A percentile compares a stretch with the other conserved stretches of the same genome.
Evolutionary conservation across 2,888 invertebrate species (phyloP).

Genomic region (Osmoderma eremita): DNA sequence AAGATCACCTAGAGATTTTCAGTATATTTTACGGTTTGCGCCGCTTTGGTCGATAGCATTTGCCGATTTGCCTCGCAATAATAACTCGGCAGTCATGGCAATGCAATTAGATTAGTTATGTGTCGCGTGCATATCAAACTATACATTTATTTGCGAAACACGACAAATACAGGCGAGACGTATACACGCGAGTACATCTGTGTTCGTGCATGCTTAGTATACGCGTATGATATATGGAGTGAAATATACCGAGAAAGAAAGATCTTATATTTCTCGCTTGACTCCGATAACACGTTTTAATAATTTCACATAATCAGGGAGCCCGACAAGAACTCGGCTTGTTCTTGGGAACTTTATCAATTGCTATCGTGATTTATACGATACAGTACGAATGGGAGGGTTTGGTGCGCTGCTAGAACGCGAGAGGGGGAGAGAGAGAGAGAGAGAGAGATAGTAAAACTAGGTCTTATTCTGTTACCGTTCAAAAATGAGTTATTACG

Average conservation of each 20-base stretch:
- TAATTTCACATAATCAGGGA: constrained; percentile 30
- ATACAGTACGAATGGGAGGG: constrained; percentile 4
- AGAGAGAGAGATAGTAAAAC: too few relatives aligned
- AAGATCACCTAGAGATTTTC: constrained; percentile 1
- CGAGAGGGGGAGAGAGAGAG: neutral
- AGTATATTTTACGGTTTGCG: constrained; percentile 4
- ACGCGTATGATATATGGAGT: constrained; percentile 1
- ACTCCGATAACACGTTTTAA: constrained; percentile 28
- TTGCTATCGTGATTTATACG: constrained; percentile 24
- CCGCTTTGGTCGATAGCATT: constrained; percentile 23
- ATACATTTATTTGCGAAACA: constrained; percentile 41
- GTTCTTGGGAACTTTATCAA: constrained; percentile 25
- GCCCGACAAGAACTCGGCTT: constrained; percentile 11
- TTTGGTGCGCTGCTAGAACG: neutral
- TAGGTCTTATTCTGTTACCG: too few relatives aligned
- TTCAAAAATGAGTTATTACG: too few relatives aligned
- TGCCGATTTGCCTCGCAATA: constrained; percentile 30
- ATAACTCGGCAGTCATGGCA: constrained; percentile 37
- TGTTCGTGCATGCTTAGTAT: neutral
- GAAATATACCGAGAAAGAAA: neutral
- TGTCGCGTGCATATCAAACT: constrained; percentile 43
- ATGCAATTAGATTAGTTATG: constrained; percentile 41
- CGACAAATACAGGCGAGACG: constrained; percentile 27
- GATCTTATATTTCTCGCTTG: constrained; percentile 31
- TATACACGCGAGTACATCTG: constrained; percentile 1